Evolutionary conservation across 2,113 vertebrate genomes (phyloP), one percentile per base, ranked within the genome.

Genomic region (Bucco capensis): DNA sequence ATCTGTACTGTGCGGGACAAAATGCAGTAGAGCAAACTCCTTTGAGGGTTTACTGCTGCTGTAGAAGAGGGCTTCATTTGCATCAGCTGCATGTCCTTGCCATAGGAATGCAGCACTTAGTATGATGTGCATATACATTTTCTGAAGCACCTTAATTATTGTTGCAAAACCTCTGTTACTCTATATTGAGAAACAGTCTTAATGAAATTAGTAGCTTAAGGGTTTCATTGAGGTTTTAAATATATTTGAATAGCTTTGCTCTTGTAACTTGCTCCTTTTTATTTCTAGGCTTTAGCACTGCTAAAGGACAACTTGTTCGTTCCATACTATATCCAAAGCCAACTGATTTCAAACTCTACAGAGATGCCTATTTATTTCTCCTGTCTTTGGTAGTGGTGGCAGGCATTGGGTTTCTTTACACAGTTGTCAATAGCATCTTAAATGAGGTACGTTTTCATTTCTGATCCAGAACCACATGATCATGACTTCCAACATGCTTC

Each of bases 281-380:
- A 62, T 73, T 93, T 76, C 28, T 94, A 99, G 99, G 99, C 82
- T 99, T 99, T 96, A 98, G 98, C 97, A 99, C 99, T 92, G 98
- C 99, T 54, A 99, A 99, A 97, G 99, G 99, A 81, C 99, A 99
- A 94, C 98, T 99, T 94, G 98, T 99, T 57, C 98, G 98, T 82
- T 99, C 99, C 78, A 99, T 99, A 95, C 94, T 99, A 8, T 99
- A 99, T 96, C 99, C 99, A 66, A 99, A 99, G 95, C 99, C 99
- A 92, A 99, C 98, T 22, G 99, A 99, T 95, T 99, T 99, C 94
- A 99, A 99, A 93, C 98, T 99, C 95, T 99, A 99, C 97, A 98
- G 98, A 91, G 99, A 99, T 94, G 99, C 99, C 94, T 99, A 98
- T 96, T 96, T 99, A 97, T 99, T 99, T 96, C 96, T 99, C 11